Percentiles rank a stretch among this genome's conserved stretches.
phyloP scores from a whole-genome alignment of 1,140 invertebrate genomes.

The Pteromalus puparum region DNA sequence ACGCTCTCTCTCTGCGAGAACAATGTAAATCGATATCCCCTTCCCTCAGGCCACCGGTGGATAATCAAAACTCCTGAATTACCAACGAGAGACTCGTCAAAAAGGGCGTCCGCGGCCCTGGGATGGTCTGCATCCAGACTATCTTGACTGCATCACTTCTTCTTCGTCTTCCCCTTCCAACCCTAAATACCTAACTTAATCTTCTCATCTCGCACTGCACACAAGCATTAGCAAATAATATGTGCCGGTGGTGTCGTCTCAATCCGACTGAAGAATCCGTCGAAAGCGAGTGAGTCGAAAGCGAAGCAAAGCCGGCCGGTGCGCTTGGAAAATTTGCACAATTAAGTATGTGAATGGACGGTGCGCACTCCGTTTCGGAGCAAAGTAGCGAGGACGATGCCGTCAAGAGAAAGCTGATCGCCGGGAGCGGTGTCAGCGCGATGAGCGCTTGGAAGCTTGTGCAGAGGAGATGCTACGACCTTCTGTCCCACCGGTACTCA shows the following conservation, averaged over 20 bases:
- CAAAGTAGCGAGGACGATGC: conserved; percentile 1
- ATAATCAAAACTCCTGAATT: neutral
- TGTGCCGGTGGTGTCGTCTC: neutral
- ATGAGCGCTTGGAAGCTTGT: conserved; percentile 75
- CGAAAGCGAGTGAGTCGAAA: neutral
- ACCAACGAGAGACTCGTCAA: neutral
- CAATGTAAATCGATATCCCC: neutral
- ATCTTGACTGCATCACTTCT: too few species aligned
- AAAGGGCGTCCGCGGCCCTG: neutral
- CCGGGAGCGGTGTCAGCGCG: neutral
- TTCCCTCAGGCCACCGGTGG: neutral
- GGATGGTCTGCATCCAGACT: too few species aligned
- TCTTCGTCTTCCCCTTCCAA: too few species aligned
- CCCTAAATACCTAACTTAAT: too few species aligned
- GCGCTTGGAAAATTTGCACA: neutral
- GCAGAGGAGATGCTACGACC: conserved; percentile 74
- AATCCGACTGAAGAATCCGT: neutral
- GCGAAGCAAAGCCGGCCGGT: neutral
- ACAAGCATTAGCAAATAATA: neutral
- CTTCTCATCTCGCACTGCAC: too few species aligned
- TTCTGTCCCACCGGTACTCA: conserved; percentile 75
- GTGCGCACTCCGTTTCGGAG: neutral
- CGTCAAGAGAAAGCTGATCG: conserved; percentile 7
- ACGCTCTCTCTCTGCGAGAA: neutral
- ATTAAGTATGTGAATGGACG: conserved; percentile 16